phyloP scores from a whole-genome alignment of 2,797 vertebrate genomes.

The Schizothorax lantsangensis region DNA sequence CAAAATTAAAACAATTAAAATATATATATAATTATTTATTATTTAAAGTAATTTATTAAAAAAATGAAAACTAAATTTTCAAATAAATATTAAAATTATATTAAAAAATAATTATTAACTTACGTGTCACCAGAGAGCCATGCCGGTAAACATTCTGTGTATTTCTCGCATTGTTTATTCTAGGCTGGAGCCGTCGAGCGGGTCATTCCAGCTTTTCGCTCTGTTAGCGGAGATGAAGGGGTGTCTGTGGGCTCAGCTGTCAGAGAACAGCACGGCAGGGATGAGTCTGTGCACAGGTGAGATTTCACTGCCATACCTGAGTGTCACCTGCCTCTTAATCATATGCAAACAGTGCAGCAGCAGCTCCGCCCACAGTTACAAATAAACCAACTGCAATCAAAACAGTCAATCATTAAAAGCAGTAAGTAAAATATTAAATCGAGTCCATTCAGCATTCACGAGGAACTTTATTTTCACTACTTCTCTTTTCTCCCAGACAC shows the following conservation, averaged over 20 bases:
- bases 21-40: too few relatives aligned
- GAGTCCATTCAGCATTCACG: neutral
- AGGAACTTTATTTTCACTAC: neutral
- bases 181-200: slow-evolving; percentile 70
- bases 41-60: too few relatives aligned
- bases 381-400: neutral
- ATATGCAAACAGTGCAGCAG: neutral
- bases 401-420: neutral
- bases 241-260: slow-evolving; percentile 77
- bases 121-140: neutral
- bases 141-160: neutral
- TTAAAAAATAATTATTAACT: neutral
- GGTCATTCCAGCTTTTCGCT: slow-evolving; percentile 76
- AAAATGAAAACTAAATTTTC: neutral
- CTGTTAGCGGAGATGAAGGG: slow-evolving; percentile 75
- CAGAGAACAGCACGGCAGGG: slow-evolving; percentile 86
- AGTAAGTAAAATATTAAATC: neutral
- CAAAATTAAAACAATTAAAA: neutral
- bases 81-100: neutral
- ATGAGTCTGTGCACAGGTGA: slow-evolving; percentile 88
- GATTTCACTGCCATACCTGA: slow-evolving; percentile 7
- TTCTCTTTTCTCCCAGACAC: neutral
- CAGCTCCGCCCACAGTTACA: neutral
- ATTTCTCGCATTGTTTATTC: neutral
- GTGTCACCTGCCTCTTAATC: neutral